Conservation (phyloP, 2,113 vertebrate species). For the Chunga burmeisteri region DNA sequence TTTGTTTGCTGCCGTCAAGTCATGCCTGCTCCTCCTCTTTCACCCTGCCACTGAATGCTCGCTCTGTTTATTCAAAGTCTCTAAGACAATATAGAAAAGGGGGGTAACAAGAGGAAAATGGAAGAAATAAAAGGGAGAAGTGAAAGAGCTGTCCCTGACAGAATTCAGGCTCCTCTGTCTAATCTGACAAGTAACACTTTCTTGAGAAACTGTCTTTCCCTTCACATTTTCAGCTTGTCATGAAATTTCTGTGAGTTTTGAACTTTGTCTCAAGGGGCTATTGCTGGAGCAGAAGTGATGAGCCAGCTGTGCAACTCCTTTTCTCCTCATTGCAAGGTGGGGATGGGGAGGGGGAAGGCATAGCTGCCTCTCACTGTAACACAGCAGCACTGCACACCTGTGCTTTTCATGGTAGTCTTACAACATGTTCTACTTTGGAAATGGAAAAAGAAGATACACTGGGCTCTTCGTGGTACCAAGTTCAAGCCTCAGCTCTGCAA, state of each 20-base stretch:
- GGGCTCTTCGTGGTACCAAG: neutral
- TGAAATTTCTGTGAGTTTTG: neutral
- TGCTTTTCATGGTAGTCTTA: neutral
- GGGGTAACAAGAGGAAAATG: neutral
- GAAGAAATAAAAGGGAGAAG: neutral
- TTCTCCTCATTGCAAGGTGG: neutral
- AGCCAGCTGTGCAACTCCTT: neutral
- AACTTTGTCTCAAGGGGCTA: neutral
- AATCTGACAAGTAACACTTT: neutral
- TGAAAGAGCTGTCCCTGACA: neutral
- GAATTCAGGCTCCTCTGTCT: neutral
- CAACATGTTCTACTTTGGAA: neutral
- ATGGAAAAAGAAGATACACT: neutral
- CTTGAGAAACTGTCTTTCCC: neutral
- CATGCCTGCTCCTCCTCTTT: constrained; percentile 1
- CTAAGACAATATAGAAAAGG: neutral
- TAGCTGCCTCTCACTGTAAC: neutral
- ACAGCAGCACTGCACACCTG: neutral
- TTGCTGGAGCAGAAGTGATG: neutral
- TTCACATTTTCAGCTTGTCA: neutral
- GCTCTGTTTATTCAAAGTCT: constrained; percentile 6
- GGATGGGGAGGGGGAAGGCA: fast-evolving
- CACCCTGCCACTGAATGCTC: neutral
- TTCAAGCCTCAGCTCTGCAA: neutral
- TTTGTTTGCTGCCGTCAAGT: constrained; percentile 11